Evolutionary conservation across 2,797 vertebrate genomes (phyloP), one percentile per base, ranked within the genome.

Genomic region (Cyclopterus lumpus): DNA sequence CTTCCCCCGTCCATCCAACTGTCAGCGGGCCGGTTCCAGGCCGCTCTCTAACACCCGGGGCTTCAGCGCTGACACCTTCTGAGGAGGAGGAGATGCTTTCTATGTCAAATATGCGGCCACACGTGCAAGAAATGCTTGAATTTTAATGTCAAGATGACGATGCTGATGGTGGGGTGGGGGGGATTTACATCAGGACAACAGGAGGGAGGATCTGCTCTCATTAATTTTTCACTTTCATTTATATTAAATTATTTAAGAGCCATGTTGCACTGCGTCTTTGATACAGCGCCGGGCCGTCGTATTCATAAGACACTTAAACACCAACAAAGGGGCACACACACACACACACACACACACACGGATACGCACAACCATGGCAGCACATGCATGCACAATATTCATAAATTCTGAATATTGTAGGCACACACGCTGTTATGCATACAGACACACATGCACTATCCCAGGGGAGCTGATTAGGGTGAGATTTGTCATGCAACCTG

Each of bases 201-300:
- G 46, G 16, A 55, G 67, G 76, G 60, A 81, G 79, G 72, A 88
- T 82, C 84, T 86, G 71, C 82, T 76, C 80, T 91, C 84, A 93
- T 93, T 85, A 77, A 91, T 85, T 87, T 92, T 92, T 91, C 79
- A 92, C 86, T 87, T 90, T 89, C 79, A 88, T 90, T 87, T 60
- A 58, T 26, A 10, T 67, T 92, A 62, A 92, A 93, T 93, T 86
- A 93, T 93, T 92, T 48, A 93, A 80, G 55, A 88, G 80, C 32
- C 26, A 26, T 32, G 78, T 88, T 81, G 71, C 69, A 48, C 30
- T 53, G 82, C n/a, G 9, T 80, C 71, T 85, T 46, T 73, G 67
- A 73, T 75, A 82, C 57, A 71, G 72, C 78, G 71, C 78, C 42
- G 5, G 60, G 51, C 40, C 64, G 71, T 75, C 6, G 2, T 24